phyloP scores from a whole-genome alignment of 2,888 invertebrate species.

The Cylloceria caligata region DNA sequence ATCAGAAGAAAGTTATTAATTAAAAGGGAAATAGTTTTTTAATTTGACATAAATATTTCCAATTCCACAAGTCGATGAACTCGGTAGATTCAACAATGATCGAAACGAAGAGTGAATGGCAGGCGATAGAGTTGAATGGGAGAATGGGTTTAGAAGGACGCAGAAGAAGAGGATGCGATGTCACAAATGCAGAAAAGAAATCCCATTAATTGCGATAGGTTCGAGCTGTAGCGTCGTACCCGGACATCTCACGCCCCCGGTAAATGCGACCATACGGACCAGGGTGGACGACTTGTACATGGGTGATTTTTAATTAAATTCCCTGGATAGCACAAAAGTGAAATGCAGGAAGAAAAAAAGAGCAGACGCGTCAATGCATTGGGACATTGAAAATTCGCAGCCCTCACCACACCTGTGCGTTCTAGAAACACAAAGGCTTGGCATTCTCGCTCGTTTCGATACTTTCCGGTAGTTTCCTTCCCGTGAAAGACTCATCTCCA shows the following conservation, averaged over 20 bases:
- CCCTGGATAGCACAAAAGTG: constrained; percentile 14
- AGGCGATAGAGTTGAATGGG: no score
- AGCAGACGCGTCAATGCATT: not conserved
- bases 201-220: constrained; percentile 34
- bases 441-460: constrained; percentile 4
- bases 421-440: not conserved
- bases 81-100: no score
- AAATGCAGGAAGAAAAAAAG: not conserved
- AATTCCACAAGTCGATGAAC: no score
- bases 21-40: no score
- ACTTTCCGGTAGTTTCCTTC: not conserved
- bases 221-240: not conserved
- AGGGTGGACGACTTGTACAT: constrained; percentile 11
- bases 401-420: not conserved
- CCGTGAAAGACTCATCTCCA: not conserved
- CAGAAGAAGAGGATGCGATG: not conserved
- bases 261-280: not conserved
- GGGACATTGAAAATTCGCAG: constrained; percentile 17
- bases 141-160: not conserved
- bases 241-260: constrained; percentile 2
- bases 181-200: constrained; percentile 21
- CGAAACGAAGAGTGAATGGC: no score
- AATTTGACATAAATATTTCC: no score
- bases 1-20: no score
- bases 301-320: constrained; percentile 60